Base-by-base conservation (phyloP, 2,113 vertebrate species). In the Oryzias curvinotus region DNA sequence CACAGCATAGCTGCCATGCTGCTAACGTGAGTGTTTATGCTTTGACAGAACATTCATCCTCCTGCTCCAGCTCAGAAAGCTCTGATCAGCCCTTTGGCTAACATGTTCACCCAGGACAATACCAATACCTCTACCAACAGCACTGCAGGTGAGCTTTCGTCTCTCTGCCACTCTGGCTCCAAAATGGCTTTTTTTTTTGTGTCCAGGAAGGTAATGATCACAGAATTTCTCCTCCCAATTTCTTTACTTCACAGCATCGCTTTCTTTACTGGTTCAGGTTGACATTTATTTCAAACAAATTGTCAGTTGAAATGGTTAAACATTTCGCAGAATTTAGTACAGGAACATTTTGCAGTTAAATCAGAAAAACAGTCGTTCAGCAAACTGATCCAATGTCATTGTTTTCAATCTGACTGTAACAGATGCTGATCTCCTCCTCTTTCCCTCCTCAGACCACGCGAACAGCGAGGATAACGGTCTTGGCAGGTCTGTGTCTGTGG, bases 401-500 rank as follows among this genome's bases (percentile, higher is more conserved):
- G 28, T 30, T 23, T 21, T 30, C 0, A 30, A 30, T 30, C 28
- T 7, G 28, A 30, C 21, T 7, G 2, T 30, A 30, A 30, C 7
- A 36, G 12, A 36, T 1, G 7, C 7, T 26, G 3, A 7, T 48
- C 13, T 4, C 15, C 23, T 1, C 8, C 21, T 15, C 2, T 5
- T 65, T 60, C 25, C 30, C n/a, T 23, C 13, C 12, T 18, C 71
- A 87, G 88, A 87, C 19, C 79, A 77, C 3, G 57, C 49, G 6
- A 73, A 46, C 52, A 61, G 70, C 0, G 94, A 95, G 4, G 94
- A 95, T 5, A 70, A 71, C 80, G 91, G 30, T 61, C 85, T 98
- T 14, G 85, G 85, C 1, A 90, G 95, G 52, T 97, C 95, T 0
- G 91, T 96, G 68, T 98, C 97, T 0, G 93, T 98, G 5, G 93